Evolutionary conservation across 1,140 invertebrate species (phyloP), one percentile per base, ranked within the genome.

Genomic region (Aphis gossypii): DNA sequence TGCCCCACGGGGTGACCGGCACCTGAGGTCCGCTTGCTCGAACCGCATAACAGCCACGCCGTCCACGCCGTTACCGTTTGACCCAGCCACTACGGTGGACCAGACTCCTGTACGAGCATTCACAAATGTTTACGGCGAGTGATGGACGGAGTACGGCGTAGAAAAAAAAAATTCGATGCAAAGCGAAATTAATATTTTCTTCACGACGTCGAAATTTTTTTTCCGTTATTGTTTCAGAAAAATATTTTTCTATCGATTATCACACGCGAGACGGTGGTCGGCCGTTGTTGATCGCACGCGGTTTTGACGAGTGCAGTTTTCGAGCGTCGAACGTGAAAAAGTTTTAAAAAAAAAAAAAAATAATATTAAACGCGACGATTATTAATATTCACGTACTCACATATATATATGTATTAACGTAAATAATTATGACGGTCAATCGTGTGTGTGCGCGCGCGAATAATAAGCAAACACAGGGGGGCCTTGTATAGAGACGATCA

Each of bases 1-100:
- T 54, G 94, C 94, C 76, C 94, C 94, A 41, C 94, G 88, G 83
- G 94, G 94, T 88, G 94, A 94, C 94, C 94, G 94, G 86, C 94
- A 94, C 89, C 94, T 93, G 76, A 94, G 94, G 94, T 94, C 94
- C 90, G 93, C 94, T 93, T 94, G 94, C 82, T 94, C 94, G 94
- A 94, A 94, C 94, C 94, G 94, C 94, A 94, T 94, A 93, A 93
- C 92, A 93, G 92, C 92, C 91, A 92, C 91, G 91, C 76, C 76
- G 91, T 92, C 91, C 76, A 83, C 92, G 92, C 92, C 92, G 92
- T 35, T 93, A 93, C 92, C 92, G 92, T 93, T 93, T 93, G 92
- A 83, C 92, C 92, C 92, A 83, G 92, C 92, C 92, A 93, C 92
- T 93, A 93, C 92, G 92, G 92, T 93, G 92, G 92, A 93, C 92